Evolutionary conservation across 2,113 vertebrate genomes (phyloP).

Genomic region (Corynorhinus townsendii): DNA sequence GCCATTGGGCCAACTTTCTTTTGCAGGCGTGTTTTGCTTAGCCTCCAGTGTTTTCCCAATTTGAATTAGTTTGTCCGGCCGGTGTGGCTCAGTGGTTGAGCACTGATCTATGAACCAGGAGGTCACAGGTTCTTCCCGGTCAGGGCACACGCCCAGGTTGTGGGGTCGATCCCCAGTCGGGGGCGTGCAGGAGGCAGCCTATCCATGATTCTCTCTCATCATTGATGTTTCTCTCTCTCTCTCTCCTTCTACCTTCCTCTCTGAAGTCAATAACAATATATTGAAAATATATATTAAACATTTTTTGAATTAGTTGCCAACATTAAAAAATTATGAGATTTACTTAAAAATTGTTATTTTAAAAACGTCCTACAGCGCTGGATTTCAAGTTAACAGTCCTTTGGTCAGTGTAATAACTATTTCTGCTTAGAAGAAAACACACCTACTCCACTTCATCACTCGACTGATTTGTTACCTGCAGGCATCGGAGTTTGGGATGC

Average conservation of each 20-base stretch:
- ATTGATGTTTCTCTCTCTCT: too few relatives aligned
- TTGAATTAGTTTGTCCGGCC: neutral
- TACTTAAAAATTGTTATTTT: neutral
- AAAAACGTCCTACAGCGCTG: neutral
- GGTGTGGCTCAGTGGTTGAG: too few relatives aligned
- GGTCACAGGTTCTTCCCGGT: too few relatives aligned
- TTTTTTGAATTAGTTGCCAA: neutral
- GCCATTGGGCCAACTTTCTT: neutral
- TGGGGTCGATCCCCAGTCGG: too few relatives aligned
- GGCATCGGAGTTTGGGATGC: neutral
- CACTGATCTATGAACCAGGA: too few relatives aligned
- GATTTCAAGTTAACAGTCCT: neutral
- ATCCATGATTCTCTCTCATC: too few relatives aligned
- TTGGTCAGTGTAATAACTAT: neutral
- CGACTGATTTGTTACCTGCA: neutral
- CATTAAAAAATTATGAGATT: neutral
- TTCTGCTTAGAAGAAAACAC: neutral
- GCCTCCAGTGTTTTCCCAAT: neutral
- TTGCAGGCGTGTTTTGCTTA: neutral
- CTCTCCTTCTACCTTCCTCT: too few relatives aligned
- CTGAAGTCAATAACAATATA: too few relatives aligned
- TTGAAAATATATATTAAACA: too few relatives aligned
- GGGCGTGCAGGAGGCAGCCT: too few relatives aligned
- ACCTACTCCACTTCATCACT: neutral
- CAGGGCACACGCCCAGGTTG: too few relatives aligned